Evolutionary conservation across 92 coral and sea anemone genomes (phyloP), one percentile per base, ranked within the genome.

Genomic region (Parazoanthus swiftii): DNA sequence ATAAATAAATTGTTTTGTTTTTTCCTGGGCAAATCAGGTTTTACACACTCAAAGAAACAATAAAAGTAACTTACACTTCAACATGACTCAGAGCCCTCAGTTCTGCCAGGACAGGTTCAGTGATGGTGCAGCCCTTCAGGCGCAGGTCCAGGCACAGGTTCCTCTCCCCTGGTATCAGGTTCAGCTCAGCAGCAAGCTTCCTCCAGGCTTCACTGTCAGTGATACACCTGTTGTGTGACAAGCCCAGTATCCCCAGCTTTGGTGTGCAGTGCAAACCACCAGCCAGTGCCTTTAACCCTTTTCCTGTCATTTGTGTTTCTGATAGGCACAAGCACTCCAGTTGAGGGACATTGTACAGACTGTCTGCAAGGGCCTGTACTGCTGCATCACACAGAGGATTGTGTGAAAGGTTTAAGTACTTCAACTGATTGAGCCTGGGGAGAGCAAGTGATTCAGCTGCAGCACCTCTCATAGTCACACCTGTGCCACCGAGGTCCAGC

Each of bases 341-440:
- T 54, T 46, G 74, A 18, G 74, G 74, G 8, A 68, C 29, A 68
- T 68, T 68, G 74, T 20, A 68, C 74, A 67, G 29, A 68, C 74
- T 68, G 26, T 26, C 29, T 68, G 26, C 74, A 21, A 68, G 29
- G 74, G 25, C 33, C 74, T 68, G 33, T n/a, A 77, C 81, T 43
- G 81, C 81, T 77, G 56, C 63, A 77, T 42, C 85, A 58, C 85
- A 80, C 85, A 80, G 50, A 13, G 48, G 38, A 21, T 80, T 80
- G 8, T 13, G 0, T 51, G 58, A 51, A 7, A 51, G 15, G 58
- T 51, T 13, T 13, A 51, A 51, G 15, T 13, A 42, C 9, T 23
- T 38, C 10, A 77, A 51, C 81, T 7, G 81, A 20, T 59, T 59
- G 9, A 77, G 81, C n/a, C 58, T 43, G 58, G 58, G 58, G 58